A percentile compares a stretch with the other conserved stretches of the same genome.
Evolutionary conservation across 1,140 invertebrate species (phyloP).

Genomic region (Trichonephila clavata): DNA sequence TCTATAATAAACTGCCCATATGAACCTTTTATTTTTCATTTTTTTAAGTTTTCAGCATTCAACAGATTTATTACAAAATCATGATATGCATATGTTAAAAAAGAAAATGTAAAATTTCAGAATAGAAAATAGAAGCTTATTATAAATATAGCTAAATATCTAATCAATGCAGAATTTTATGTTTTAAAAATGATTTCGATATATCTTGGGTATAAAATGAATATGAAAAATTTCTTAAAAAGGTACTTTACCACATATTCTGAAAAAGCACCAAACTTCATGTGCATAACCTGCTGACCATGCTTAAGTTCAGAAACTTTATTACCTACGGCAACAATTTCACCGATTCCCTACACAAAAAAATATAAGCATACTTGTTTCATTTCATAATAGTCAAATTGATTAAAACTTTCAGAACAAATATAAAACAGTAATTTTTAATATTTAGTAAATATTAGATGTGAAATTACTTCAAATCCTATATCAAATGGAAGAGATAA

Average conservation of each 20-base stretch:
- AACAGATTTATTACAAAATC: too few species aligned
- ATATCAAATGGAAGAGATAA: slow-evolving; percentile 65
- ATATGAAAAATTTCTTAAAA: too few species aligned
- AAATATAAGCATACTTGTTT: not conserved
- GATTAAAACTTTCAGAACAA: not conserved
- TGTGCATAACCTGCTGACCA: slow-evolving; percentile 59
- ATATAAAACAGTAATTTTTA: not conserved
- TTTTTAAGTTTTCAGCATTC: too few species aligned
- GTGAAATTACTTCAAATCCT: slow-evolving; percentile 71
- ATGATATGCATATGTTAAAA: too few species aligned
- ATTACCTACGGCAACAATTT: slow-evolving; percentile 68
- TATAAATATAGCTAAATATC: too few species aligned
- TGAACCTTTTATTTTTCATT: too few species aligned
- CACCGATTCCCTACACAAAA: slow-evolving; percentile 55
- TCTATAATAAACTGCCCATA: too few species aligned
- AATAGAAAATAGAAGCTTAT: too few species aligned
- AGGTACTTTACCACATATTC: slow-evolving; percentile 65
- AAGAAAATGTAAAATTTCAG: too few species aligned
- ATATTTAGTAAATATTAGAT: not conserved
- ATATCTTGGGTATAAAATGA: too few species aligned
- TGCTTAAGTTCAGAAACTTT: slow-evolving; percentile 56
- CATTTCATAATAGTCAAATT: not conserved
- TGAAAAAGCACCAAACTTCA: slow-evolving; percentile 66
- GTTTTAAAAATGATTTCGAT: too few species aligned
- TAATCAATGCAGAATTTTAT: too few species aligned